Evolutionary conservation across 1,140 invertebrate species (phyloP).

Genomic region (Drosophila santomea): DNA sequence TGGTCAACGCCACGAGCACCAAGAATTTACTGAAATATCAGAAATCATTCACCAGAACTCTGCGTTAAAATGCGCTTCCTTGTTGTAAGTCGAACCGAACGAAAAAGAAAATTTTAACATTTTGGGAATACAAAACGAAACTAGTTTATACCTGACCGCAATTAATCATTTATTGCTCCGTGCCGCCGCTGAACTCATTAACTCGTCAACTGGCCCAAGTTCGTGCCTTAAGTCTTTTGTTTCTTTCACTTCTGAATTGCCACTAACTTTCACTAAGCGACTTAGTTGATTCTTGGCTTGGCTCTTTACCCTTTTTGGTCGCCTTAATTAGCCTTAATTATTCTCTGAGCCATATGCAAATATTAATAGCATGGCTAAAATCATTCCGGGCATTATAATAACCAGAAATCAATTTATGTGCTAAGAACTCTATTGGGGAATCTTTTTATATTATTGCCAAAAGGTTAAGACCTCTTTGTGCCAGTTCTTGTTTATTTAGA

Average conservation of each 20-base stretch:
- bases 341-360: slow-evolving; percentile 62
- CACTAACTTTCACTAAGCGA: slow-evolving; percentile 60
- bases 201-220: slow-evolving; percentile 56
- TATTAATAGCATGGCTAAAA: slow-evolving; percentile 23
- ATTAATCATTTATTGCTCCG: slow-evolving; percentile 63
- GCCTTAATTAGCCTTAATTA: slow-evolving; percentile 56
- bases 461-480: not conserved
- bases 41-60: not conserved
- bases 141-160: slow-evolving; percentile 61
- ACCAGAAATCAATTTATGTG: slow-evolving; percentile 59
- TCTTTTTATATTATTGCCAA: not conserved
- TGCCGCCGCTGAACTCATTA: slow-evolving; percentile 63
- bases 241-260: slow-evolving; percentile 50
- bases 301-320: slow-evolving; percentile 26
- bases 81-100: slow-evolving; percentile 54
- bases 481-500: not conserved
- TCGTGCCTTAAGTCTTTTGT: slow-evolving; percentile 68
- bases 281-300: slow-evolving; percentile 37
- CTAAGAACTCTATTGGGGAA: slow-evolving; percentile 5
- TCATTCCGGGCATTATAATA: slow-evolving; percentile 15
- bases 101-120: slow-evolving; percentile 1
- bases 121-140: slow-evolving; percentile 35
- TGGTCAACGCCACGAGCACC: slow-evolving; percentile 8
- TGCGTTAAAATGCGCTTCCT: slow-evolving; percentile 55
- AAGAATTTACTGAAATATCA: not conserved